phyloP scores from a whole-genome alignment of 2,888 invertebrate species.

The Lasioglossum malachurum region DNA sequence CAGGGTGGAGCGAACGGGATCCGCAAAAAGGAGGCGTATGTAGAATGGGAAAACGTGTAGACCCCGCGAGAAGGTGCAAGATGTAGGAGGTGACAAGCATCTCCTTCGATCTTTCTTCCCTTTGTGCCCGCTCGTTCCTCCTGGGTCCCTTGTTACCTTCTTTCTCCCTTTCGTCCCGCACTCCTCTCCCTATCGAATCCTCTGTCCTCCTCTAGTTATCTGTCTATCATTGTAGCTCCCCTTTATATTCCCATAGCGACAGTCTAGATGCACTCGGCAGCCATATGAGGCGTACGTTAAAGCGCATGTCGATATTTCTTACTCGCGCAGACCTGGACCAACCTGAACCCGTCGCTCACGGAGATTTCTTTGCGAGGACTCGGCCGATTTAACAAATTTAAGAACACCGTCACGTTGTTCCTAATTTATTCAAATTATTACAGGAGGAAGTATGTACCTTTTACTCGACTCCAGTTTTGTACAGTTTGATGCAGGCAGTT shows the following conservation, averaged over 20 bases:
- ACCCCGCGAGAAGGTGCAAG: constrained; percentile 60
- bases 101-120: constrained; percentile 69
- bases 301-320: constrained; percentile 66
- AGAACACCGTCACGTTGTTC: neutral
- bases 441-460: accelerated
- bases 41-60: constrained; percentile 57
- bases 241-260: constrained; percentile 76
- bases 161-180: neutral
- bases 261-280: constrained; percentile 67
- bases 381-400: neutral
- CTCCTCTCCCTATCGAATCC: constrained; percentile 10
- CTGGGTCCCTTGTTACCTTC: constrained; percentile 1
- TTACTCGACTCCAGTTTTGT: neutral
- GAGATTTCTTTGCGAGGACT: neutral
- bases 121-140: constrained; percentile 35
- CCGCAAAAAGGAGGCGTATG: constrained; percentile 59
- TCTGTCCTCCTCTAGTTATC: constrained; percentile 56
- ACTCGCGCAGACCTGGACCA: constrained; percentile 21
- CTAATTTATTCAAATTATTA: neutral
- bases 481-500: neutral
- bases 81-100: constrained; percentile 76
- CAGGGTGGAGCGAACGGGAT: constrained; percentile 41
- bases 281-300: constrained; percentile 59
- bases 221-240: constrained; percentile 65
- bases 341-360: neutral